Evolutionary conservation across 2,888 invertebrate genomes (phyloP).

Genomic region (Trachelus troglodyta): DNA sequence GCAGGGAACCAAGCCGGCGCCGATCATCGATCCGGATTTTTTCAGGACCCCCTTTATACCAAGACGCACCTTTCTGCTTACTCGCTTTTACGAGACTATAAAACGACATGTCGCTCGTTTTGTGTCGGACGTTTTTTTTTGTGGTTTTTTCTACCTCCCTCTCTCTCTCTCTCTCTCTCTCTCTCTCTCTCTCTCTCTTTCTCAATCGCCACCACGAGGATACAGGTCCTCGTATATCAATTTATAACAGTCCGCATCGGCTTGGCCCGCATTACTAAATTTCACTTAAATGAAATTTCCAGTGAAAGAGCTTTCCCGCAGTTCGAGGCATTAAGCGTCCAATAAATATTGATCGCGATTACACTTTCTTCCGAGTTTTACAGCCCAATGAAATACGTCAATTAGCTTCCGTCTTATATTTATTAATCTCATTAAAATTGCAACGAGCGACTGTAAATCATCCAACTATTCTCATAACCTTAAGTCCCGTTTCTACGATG

Average conservation of each 20-base stretch:
- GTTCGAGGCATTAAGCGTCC: neutral
- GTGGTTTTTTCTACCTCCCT: constrained; percentile 3
- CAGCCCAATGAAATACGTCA: neutral
- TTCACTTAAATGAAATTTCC: neutral
- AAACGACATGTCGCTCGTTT: constrained; percentile 3
- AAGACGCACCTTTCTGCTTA: neutral
- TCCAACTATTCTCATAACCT: neutral
- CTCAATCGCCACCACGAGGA: neutral
- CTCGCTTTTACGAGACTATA: constrained; percentile 24
- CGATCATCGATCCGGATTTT: neutral
- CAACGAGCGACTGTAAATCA: neutral
- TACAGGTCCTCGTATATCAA: neutral
- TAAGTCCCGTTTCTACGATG: neutral
- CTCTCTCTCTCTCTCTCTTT: constrained; percentile 12
- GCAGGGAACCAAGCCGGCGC: too few species aligned
- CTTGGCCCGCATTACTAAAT: neutral
- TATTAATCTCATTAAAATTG: neutral
- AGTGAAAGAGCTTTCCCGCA: neutral
- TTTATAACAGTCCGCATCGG: neutral
- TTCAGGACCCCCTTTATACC: neutral
- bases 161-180: constrained; percentile 13
- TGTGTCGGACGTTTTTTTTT: neutral
- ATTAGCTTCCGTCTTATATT: neutral
- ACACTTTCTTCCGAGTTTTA: neutral
- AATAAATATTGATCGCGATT: neutral